phyloP scores from a whole-genome alignment of 2,113 vertebrate species.

The Leptosomus discolor region DNA sequence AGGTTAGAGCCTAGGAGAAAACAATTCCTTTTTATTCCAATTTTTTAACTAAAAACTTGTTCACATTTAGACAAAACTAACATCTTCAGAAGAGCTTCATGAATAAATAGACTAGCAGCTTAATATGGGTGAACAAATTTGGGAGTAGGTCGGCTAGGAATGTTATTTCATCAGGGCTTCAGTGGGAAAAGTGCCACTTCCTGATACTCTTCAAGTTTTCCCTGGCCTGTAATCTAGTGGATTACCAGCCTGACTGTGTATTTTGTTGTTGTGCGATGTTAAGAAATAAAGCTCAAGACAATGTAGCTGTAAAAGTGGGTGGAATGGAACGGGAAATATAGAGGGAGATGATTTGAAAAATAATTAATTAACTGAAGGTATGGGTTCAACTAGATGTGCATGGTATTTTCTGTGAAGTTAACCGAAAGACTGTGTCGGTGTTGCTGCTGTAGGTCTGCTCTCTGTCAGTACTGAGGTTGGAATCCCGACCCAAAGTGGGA shows the following conservation, averaged over 20 bases:
- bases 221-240: neutral
- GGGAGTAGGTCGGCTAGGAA: neutral
- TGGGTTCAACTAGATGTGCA: neutral
- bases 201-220: neutral
- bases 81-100: neutral
- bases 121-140: neutral
- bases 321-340: neutral
- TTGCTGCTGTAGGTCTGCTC: neutral
- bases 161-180: neutral
- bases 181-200: neutral
- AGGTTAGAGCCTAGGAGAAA: neutral
- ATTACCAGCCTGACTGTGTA: neutral
- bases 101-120: neutral
- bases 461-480: accelerated
- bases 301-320: neutral
- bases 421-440: neutral
- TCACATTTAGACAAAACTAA: neutral
- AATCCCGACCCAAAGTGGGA: neutral
- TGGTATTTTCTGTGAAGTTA: neutral
- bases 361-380: neutral
- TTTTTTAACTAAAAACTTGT: neutral
- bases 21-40: neutral
- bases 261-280: neutral
- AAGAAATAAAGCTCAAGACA: neutral
- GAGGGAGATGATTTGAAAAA: neutral